phyloP scores from a whole-genome alignment of 2,797 vertebrate genomes.

The Petrocephalus schoutedeni region DNA sequence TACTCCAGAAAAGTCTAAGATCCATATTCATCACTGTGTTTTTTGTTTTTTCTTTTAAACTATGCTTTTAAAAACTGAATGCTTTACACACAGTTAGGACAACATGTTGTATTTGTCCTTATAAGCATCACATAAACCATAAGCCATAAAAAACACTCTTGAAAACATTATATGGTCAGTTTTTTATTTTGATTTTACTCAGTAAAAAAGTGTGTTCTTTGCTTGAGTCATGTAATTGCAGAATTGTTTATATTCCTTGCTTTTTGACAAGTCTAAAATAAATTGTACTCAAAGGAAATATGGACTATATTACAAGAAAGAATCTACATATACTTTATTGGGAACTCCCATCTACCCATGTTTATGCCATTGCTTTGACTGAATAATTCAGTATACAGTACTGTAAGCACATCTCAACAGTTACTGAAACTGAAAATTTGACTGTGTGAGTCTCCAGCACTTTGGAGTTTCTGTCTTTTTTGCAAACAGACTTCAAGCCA shows the following conservation, averaged over 20 bases:
- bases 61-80: not conserved
- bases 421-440: not conserved
- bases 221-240: not conserved
- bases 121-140: not conserved
- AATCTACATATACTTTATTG: not conserved
- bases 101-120: not conserved
- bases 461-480: not conserved
- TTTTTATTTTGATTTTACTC: not conserved
- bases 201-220: not conserved
- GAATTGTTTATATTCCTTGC: not conserved
- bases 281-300: not conserved
- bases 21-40: not conserved
- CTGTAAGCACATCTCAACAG: not conserved
- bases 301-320: not conserved
- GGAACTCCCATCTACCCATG: not conserved
- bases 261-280: not conserved
- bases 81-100: not conserved
- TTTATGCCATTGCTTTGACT: not conserved
- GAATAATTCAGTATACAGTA: not conserved
- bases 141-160: not conserved
- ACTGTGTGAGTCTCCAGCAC: not conserved
- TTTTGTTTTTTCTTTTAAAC: not conserved
- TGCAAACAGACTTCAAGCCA: not conserved
- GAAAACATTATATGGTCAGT: not conserved
- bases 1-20: not conserved